Conservation (phyloP, 1,140 invertebrate genomes). For the Archegozetes longisetosus region DNA sequence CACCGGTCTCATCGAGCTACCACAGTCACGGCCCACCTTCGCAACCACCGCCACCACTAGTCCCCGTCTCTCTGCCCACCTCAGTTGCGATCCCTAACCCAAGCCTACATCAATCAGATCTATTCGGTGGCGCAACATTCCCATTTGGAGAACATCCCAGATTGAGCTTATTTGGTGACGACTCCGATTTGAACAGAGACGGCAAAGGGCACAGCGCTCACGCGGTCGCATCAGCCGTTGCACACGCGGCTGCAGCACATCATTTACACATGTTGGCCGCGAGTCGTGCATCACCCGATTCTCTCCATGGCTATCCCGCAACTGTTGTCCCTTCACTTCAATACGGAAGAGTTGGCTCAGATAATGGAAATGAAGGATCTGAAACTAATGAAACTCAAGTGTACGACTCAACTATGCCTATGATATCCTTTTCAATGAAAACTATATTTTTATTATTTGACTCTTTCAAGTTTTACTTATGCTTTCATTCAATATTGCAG, state of each 20-base stretch:
- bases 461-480: not conserved
- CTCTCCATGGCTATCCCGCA: constrained; percentile 16
- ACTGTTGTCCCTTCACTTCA: not conserved
- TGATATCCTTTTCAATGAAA: constrained; percentile 32
- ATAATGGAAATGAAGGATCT: constrained; percentile 21
- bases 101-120: constrained; percentile 80
- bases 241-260: constrained; percentile 19
- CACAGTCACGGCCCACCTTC: not conserved
- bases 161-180: constrained; percentile 23
- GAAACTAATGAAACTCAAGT: constrained; percentile 22
- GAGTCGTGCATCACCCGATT: constrained; percentile 22
- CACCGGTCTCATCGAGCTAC: not conserved
- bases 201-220: constrained; percentile 12
- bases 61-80: constrained; percentile 70
- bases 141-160: constrained; percentile 31
- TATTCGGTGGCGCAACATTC: constrained; percentile 46
- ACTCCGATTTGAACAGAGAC: constrained; percentile 5
- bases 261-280: constrained; percentile 15
- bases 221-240: constrained; percentile 18
- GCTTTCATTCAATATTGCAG: too few relatives aligned
- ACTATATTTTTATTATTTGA: not conserved
- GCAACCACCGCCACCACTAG: constrained; percentile 48
- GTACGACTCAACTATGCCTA: constrained; percentile 24
- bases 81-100: constrained; percentile 91
- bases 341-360: constrained; percentile 20